Evolutionary conservation across 1,140 invertebrate species (phyloP).

Genomic region (Aphelinus atriplicis): DNA sequence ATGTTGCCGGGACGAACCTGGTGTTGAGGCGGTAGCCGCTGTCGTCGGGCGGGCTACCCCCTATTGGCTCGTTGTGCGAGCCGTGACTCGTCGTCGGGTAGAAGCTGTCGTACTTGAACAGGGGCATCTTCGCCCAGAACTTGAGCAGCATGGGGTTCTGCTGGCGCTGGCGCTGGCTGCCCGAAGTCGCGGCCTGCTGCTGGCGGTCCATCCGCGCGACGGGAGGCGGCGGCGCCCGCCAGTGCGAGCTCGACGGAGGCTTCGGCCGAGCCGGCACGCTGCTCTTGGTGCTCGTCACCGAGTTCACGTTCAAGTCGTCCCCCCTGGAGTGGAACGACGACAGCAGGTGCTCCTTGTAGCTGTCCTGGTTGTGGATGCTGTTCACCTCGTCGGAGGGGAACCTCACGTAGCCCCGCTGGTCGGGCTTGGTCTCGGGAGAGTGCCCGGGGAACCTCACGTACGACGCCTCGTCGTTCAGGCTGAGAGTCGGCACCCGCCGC

Average conservation of each 20-base stretch:
- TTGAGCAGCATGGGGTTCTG: conserved; percentile 48
- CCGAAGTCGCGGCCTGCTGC: conserved; percentile 41
- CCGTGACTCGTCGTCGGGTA: conserved; percentile 45
- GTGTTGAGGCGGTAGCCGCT: neutral
- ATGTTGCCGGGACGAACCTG: neutral
- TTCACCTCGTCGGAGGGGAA: conserved; percentile 59
- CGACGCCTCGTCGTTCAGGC: conserved; percentile 22
- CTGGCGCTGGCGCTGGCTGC: conserved; percentile 38
- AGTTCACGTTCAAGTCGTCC: conserved; percentile 15
- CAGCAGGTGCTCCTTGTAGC: conserved; percentile 30
- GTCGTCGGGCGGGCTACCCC: conserved; percentile 10
- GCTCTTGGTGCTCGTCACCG: conserved; percentile 49
- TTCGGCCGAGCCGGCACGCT: conserved; percentile 51
- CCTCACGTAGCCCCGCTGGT: conserved; percentile 46
- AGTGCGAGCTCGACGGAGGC: conserved; percentile 38
- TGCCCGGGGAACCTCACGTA: conserved; percentile 50
- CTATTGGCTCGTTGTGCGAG: conserved; percentile 42
- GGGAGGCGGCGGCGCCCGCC: conserved; percentile 32
- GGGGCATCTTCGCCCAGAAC: conserved; percentile 57
- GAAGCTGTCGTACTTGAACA: conserved; percentile 51
- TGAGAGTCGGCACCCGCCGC: neutral
- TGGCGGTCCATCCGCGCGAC: conserved; percentile 45
- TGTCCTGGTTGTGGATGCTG: conserved; percentile 56
- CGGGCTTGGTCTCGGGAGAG: conserved; percentile 31
- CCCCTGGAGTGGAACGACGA: conserved; percentile 13